These are phyloP conservation scores for Misgurnus mizolepis DNA, from an alignment of 2,113 vertebrate species.

Conservation along the genomic window DNA sequence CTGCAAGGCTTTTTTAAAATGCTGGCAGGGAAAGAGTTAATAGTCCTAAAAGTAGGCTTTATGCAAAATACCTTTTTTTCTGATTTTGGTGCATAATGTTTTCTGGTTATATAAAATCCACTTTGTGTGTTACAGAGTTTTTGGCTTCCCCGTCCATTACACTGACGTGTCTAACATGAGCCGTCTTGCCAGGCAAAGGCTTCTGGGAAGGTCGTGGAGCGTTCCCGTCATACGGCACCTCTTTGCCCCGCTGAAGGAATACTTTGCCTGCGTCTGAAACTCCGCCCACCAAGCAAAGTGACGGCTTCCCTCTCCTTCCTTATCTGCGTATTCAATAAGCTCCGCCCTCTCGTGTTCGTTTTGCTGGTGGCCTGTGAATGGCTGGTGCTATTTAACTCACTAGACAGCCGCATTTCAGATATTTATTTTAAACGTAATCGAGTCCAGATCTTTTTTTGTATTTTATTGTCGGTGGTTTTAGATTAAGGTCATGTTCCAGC, in stretches of 20 bases:
- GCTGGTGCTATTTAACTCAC: slow-evolving; percentile 60
- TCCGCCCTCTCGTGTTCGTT: slow-evolving; percentile 32
- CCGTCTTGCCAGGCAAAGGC: slow-evolving; percentile 95
- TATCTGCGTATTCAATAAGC: slow-evolving; percentile 36
- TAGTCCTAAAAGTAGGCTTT: too few species aligned
- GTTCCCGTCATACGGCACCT: slow-evolving; percentile 98
- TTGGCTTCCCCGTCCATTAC: slow-evolving; percentile 98
- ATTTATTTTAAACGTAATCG: slow-evolving; percentile 68
- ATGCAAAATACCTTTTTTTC: too few species aligned
- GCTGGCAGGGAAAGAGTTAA: too few species aligned
- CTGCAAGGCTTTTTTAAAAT: too few species aligned
- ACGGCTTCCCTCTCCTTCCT: slow-evolving; percentile 26
- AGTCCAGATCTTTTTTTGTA: slow-evolving; percentile 44
- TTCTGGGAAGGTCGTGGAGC: slow-evolving; percentile 97
- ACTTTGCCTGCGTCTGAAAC: slow-evolving; percentile 93
- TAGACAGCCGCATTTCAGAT: slow-evolving; percentile 32
- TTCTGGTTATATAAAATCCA: background rate
- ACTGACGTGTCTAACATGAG: slow-evolving; percentile 99
- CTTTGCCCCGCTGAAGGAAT: slow-evolving; percentile 98
- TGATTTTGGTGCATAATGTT: too few species aligned
- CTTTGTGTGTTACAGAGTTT: slow-evolving; percentile 77
- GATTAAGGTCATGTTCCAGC: slow-evolving; percentile 62
- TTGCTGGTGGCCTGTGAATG: slow-evolving; percentile 60
- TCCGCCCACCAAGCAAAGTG: slow-evolving; percentile 41
- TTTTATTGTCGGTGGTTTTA: slow-evolving; percentile 56